These are phyloP conservation scores for Toxonevra muliebris DNA, from an alignment of 2,888 invertebrate species.

Conservation along the genomic window DNA sequence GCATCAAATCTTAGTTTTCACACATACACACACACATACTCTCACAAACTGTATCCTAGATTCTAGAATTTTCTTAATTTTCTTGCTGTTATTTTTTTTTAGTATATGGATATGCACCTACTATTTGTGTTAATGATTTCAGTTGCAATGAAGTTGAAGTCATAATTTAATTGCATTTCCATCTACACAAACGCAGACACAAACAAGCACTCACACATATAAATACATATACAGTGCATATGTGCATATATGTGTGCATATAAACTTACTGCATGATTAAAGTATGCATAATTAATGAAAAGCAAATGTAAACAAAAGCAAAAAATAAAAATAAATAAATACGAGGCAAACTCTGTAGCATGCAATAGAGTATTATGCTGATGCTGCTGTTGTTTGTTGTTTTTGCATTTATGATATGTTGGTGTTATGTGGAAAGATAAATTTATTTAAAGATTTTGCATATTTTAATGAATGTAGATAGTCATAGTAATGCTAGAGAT, in stretches of 20 bases:
- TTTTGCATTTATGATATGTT: no score
- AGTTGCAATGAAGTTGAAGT: conserved; percentile 7
- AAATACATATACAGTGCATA: background rate
- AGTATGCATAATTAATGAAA: conserved; percentile 27
- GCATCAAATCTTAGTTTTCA: no score
- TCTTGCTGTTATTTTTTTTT: no score
- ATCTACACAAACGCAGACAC: background rate
- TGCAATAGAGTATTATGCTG: background rate
- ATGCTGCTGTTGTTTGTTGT: background rate
- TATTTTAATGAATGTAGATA: no score
- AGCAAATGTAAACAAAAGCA: conserved; percentile 15
- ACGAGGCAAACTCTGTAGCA: background rate
- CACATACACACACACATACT: no score
- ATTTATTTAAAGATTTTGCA: no score
- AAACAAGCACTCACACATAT: background rate
- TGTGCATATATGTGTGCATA: background rate
- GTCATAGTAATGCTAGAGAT: no score
- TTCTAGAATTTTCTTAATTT: no score
- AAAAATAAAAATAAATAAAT: no score
- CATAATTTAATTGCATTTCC: background rate
- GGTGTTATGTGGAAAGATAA: no score
- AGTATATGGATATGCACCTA: background rate
- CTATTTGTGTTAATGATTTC: conserved; percentile 14
- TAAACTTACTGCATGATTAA: conserved; percentile 11
- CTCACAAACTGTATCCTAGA: no score